These are phyloP conservation scores for Cathartes aura DNA, from an alignment of 2,113 vertebrate species.

Conservation along the genomic window DNA sequence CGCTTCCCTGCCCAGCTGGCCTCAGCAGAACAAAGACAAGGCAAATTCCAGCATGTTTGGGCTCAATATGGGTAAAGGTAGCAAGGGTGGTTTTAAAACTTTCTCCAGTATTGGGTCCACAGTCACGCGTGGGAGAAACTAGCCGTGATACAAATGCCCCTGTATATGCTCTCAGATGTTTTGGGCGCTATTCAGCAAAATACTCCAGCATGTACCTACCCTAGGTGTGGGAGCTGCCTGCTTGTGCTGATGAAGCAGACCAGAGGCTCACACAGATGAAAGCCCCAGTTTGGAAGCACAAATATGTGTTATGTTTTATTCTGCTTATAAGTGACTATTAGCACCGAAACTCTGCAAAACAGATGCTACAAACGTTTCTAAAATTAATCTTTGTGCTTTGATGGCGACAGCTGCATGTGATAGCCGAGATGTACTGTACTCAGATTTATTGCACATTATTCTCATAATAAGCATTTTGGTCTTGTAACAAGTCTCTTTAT, in stretches of 20 bases:
- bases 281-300: neutral
- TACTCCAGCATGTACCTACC: rapidly evolving
- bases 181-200: neutral
- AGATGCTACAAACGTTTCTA: neutral
- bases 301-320: neutral
- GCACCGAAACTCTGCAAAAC: neutral
- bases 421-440: neutral
- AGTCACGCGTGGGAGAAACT: neutral
- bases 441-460: neutral
- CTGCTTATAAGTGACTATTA: neutral
- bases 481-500: neutral
- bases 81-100: neutral
- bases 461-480: neutral
- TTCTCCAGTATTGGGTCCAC: neutral
- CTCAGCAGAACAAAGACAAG: neutral
- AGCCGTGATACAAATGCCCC: rapidly evolving
- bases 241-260: neutral
- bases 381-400: neutral
- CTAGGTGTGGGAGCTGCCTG: neutral
- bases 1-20: neutral
- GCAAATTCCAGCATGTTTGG: neutral
- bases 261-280: neutral
- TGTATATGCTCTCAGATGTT: too few relatives aligned
- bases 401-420: neutral
- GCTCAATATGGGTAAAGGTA: rapidly evolving